Base-by-base conservation (phyloP, 92 coral and sea anemone genomes). In the Scolanthus callimorphus region DNA sequence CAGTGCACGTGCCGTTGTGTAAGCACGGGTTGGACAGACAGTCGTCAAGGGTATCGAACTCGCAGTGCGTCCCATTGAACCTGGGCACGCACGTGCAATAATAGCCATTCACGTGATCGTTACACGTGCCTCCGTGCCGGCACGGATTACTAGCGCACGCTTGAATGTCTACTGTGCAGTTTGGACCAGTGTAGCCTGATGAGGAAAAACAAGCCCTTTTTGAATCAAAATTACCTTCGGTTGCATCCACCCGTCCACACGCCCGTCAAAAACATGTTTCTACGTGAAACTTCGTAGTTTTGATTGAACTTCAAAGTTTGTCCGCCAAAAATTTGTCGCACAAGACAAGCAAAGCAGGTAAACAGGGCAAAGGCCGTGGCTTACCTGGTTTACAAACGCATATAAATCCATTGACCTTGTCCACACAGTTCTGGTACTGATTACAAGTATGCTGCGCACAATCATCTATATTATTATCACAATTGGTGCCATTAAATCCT, bases 41-140 rank as follows among this genome's bases (percentile, higher is more conserved):
- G 59, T 86, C 95, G 55, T 86, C 57, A n/a, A 71, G 21, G 20
- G 59, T 37, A 62, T 67, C 68, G 34, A 72, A 26, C 62, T 76
- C 77, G 65, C 97, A 89, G 55, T 76, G 70, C 30, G 61, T 43
- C 8, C 97, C 97, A 25, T 54, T 62, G 53, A 77, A 81, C 37
- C 89, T 68, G 6, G 66, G 29, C 11, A 46, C 37, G 46, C 97
- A 90, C 1, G 80, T 29, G 51, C 97, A 90, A 31, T 77, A 63
- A 53, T 69, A 90, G 23, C 60, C 48, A 61, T 59, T 63, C 0
- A 60, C 57, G 8, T 82, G 94, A 22, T 66, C 68, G 29, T 60
- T 38, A 51, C 97, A 89, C 2, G 56, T 63, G 21, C 91, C 97
- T 13, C 45, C 53, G 53, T 78, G 59, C 27, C 59, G 69, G 46